Evolutionary conservation across 2,888 invertebrate species (phyloP).

Genomic region (Gnatocerus cornutus): DNA sequence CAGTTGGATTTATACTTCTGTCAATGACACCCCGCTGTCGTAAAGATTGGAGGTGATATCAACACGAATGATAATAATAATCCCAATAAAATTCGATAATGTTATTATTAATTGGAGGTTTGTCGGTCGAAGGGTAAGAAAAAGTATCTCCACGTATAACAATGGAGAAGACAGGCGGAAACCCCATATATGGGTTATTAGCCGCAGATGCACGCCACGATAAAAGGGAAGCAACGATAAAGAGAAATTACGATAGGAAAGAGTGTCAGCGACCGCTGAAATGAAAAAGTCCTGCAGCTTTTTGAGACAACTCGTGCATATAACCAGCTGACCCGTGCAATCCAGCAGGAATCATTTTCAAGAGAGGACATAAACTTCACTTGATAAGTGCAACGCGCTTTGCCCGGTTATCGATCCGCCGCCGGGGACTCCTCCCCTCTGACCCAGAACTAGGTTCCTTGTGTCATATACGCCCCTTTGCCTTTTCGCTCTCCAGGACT

Average conservation of each 20-base stretch:
- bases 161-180: constrained; percentile 15
- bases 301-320: neutral
- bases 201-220: constrained; percentile 23
- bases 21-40: constrained; percentile 23
- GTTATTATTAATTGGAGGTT: no score
- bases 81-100: no score
- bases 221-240: constrained; percentile 14
- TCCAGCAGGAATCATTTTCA: constrained; percentile 23
- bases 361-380: constrained; percentile 44
- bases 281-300: constrained; percentile 6
- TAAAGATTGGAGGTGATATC: constrained; percentile 2
- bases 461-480: constrained; percentile 51
- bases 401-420: constrained; percentile 53
- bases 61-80: no score
- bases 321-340: constrained; percentile 10
- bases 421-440: constrained; percentile 51
- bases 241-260: constrained; percentile 11
- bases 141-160: no score
- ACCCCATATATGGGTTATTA: constrained; percentile 28
- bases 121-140: no score
- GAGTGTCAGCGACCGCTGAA: neutral
- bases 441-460: constrained; percentile 53
- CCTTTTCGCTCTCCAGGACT: constrained; percentile 40
- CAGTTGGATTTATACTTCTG: constrained; percentile 33
- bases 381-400: constrained; percentile 54